These are phyloP conservation scores for Dasypolia templi DNA, from an alignment of 2,888 invertebrate genomes.

Conservation along the genomic window DNA sequence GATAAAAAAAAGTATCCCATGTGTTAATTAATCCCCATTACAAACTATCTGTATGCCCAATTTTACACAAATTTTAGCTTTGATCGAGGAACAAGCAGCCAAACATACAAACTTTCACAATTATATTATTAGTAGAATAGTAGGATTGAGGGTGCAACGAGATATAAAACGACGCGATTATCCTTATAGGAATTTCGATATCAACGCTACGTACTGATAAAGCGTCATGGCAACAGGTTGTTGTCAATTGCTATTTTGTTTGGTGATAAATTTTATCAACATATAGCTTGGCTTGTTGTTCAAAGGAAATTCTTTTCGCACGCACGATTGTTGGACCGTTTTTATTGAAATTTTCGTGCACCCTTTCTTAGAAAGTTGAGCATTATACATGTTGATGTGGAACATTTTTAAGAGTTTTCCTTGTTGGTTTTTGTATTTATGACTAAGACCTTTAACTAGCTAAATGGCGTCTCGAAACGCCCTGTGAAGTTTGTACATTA, in stretches of 20 bases:
- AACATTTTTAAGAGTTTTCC: constrained; percentile 43
- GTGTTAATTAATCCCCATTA: neutral
- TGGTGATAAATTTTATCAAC: constrained; percentile 69
- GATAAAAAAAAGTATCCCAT: neutral
- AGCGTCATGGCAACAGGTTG: constrained; percentile 73
- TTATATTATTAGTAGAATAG: neutral
- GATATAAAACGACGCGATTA: constrained; percentile 72
- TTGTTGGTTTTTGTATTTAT: constrained; percentile 43
- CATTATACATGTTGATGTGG: constrained; percentile 22
- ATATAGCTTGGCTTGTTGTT: constrained; percentile 36
- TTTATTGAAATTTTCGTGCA: neutral
- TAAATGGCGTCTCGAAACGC: constrained; percentile 32
- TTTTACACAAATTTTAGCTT: no score
- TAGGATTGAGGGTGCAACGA: constrained; percentile 56
- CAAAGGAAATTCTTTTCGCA: constrained; percentile 25
- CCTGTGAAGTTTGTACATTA: constrained; percentile 41
- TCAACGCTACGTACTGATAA: constrained; percentile 69
- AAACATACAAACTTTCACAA: no score
- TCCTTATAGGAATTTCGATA: constrained; percentile 75
- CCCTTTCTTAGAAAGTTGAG: neutral
- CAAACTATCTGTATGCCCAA: neutral
- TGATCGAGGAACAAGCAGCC: neutral
- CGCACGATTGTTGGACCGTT: constrained; percentile 14
- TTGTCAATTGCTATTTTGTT: constrained; percentile 70
- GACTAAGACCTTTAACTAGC: constrained; percentile 41